phyloP scores from a whole-genome alignment of 1,140 invertebrate species.

The Platyscapa corneri region DNA sequence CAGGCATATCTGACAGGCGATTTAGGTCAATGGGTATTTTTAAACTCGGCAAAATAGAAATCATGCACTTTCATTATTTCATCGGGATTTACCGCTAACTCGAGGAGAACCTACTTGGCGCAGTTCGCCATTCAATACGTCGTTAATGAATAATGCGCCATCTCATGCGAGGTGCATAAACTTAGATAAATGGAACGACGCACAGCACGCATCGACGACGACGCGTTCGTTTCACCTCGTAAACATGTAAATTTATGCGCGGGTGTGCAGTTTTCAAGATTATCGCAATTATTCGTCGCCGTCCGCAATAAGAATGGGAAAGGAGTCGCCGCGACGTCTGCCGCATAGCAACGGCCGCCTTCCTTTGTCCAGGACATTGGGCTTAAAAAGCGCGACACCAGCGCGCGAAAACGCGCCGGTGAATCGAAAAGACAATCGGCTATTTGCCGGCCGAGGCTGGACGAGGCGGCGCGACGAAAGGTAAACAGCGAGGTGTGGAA shows the following conservation, averaged over 20 bases:
- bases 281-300: background rate
- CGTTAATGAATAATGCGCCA: background rate
- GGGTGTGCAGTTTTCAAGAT: background rate
- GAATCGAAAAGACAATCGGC: too few species aligned
- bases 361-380: background rate
- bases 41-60: constrained; percentile 18
- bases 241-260: background rate
- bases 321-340: background rate
- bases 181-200: constrained; percentile 5
- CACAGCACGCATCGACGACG: too few species aligned
- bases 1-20: constrained; percentile 1
- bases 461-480: background rate
- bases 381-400: too few species aligned
- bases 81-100: constrained; percentile 18
- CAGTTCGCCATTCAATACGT: background rate
- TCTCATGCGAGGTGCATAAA: constrained; percentile 1
- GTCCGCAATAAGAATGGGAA: background rate
- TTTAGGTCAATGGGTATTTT: constrained; percentile 31
- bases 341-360: background rate
- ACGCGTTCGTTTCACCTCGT: background rate
- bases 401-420: too few species aligned
- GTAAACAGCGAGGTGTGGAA: background rate
- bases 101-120: background rate
- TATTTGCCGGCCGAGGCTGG: too few species aligned
- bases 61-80: constrained; percentile 13